These are phyloP conservation scores for Ellobium chinense DNA, from an alignment of 2,888 invertebrate genomes.

Conservation along the genomic window DNA sequence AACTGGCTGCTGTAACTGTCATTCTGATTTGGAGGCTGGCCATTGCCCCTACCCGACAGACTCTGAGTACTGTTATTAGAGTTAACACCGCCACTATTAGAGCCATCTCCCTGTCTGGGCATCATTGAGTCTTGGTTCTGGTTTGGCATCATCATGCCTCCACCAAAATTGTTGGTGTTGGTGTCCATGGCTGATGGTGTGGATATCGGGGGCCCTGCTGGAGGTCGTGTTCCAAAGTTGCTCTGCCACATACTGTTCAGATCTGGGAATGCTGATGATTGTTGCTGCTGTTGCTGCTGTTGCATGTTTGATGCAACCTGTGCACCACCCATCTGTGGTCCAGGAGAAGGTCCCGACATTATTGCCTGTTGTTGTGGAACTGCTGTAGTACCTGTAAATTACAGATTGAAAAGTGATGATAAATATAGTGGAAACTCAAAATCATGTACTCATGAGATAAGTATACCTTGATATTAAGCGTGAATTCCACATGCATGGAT, in stretches of 20 bases:
- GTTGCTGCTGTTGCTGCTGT: slow-evolving; percentile 29
- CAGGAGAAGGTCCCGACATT: neutral
- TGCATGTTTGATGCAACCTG: neutral
- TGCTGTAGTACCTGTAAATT: neutral
- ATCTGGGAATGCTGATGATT: slow-evolving; percentile 33
- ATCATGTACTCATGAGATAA: no score
- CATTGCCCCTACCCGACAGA: neutral
- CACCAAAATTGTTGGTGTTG: slow-evolving; percentile 35
- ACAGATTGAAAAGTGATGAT: no score
- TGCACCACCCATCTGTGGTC: neutral
- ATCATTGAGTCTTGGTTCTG: neutral
- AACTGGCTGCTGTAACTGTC: slow-evolving; percentile 10
- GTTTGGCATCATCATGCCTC: slow-evolving; percentile 8
- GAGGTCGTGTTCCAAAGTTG: slow-evolving; percentile 38
- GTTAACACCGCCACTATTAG: neutral
- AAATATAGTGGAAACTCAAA: no score
- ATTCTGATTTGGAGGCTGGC: slow-evolving; percentile 16
- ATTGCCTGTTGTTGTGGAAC: neutral
- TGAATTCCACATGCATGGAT: no score
- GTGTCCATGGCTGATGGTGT: slow-evolving; percentile 25
- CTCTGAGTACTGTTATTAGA: slow-evolving; percentile 10
- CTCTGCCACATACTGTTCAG: slow-evolving; percentile 46
- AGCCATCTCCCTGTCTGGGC: neutral
- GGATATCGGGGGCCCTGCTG: neutral
- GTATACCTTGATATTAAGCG: no score